These are phyloP conservation scores for Acleris holmiana DNA, from an alignment of 2,888 invertebrate species.

Conservation along the genomic window DNA sequence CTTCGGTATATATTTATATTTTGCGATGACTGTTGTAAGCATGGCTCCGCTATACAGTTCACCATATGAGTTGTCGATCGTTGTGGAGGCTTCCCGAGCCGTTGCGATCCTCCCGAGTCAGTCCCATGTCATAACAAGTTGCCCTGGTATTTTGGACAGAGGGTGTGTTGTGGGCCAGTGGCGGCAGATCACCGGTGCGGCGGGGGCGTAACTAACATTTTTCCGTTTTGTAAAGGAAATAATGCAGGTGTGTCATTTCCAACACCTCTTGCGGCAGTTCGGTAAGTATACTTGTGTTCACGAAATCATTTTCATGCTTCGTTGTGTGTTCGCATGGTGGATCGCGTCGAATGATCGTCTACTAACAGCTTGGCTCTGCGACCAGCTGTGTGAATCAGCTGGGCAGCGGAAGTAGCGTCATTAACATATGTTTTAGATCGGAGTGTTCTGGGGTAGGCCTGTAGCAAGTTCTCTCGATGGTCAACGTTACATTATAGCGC, in stretches of 20 bases:
- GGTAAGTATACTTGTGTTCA: constrained; percentile 73
- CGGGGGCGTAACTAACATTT: constrained; percentile 68
- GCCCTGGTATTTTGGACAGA: constrained; percentile 81
- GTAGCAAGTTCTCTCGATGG: background rate
- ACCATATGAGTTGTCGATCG: constrained; percentile 45
- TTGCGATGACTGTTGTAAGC: constrained; percentile 76
- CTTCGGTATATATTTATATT: constrained; percentile 64
- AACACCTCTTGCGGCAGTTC: constrained; percentile 82
- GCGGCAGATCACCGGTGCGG: constrained; percentile 62
- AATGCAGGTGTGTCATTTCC: constrained; percentile 85
- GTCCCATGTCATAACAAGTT: constrained; percentile 67
- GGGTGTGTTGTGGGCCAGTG: constrained; percentile 71
- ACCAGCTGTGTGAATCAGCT: constrained; percentile 8
- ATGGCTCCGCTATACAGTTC: constrained; percentile 67
- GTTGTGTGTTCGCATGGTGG: constrained; percentile 39
- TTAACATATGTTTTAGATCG: background rate
- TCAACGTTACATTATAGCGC: background rate
- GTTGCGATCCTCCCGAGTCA: constrained; percentile 53
- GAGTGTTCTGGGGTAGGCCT: background rate
- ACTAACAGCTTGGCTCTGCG: constrained; percentile 26
- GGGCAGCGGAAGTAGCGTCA: background rate
- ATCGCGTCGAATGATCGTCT: constrained; percentile 37
- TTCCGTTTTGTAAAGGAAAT: constrained; percentile 72
- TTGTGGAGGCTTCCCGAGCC: constrained; percentile 24
- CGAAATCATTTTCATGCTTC: constrained; percentile 45